phyloP scores from a whole-genome alignment of 53 echinoderm and acorn worm species.

The Crossaster papposus region DNA sequence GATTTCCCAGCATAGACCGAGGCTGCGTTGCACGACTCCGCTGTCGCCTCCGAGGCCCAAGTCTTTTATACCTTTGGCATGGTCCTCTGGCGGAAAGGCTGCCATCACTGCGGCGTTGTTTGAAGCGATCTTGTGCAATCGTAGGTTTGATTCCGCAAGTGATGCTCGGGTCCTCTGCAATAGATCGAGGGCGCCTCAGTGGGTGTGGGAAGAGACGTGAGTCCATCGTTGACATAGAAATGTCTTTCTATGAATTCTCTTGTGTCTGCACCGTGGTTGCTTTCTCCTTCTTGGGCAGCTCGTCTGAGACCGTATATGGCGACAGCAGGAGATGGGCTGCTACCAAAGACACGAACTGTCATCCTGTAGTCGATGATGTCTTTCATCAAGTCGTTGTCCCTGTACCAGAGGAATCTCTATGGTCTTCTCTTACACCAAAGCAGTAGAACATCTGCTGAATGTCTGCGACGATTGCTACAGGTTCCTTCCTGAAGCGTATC shows the following conservation, averaged over 20 bases:
- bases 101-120: conserved; percentile 51
- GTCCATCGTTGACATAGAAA: no score
- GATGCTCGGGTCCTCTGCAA: conserved; percentile 10
- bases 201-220: conserved; percentile 2
- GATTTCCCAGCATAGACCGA: conserved; percentile 52
- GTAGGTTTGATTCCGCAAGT: no score
- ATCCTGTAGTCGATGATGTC: no score
- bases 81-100: conserved; percentile 47
- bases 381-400: no score
- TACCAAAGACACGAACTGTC: no score
- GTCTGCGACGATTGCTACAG: no score
- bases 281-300: conserved; percentile 38
- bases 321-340: no score
- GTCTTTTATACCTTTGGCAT: conserved; percentile 38
- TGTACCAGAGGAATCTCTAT: no score
- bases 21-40: conserved; percentile 13
- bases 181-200: conserved; percentile 43
- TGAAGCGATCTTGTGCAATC: conserved; percentile 64
- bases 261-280: conserved; percentile 30
- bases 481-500: no score
- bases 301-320: no score
- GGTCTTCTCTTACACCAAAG: no score
- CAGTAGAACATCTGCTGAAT: no score
- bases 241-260: conserved; percentile 48
- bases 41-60: conserved; percentile 14